These are phyloP conservation scores for Apostichopus japonicus DNA, from an alignment of 35 echinoderm and acorn worm species.

Conservation along the genomic window DNA sequence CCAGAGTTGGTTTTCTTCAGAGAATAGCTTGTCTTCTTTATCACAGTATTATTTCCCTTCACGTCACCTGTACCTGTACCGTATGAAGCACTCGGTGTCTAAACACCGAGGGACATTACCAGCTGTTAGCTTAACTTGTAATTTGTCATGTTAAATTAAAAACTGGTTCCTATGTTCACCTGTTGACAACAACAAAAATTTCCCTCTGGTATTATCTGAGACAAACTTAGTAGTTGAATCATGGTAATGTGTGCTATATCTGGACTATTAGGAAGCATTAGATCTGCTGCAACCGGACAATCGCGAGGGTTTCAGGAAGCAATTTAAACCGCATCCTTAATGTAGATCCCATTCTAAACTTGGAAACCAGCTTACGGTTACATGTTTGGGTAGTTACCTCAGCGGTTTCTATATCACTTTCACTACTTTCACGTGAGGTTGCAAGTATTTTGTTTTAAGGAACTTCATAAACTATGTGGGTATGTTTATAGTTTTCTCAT, in stretches of 20 bases:
- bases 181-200: no score
- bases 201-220: neutral
- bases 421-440: neutral
- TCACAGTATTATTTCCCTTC: neutral
- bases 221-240: slow-evolving; percentile 7
- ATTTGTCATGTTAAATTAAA: no score
- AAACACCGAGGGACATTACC: neutral
- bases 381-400: neutral
- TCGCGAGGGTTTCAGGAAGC: slow-evolving; percentile 1
- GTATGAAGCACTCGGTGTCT: neutral
- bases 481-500: neutral
- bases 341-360: neutral
- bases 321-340: neutral
- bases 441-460: neutral
- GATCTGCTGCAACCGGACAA: neutral
- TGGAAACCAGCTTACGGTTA: neutral
- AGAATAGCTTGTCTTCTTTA: no score
- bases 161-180: no score
- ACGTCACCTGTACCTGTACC: neutral
- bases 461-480: neutral
- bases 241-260: neutral
- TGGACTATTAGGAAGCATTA: slow-evolving; percentile 16
- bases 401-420: neutral
- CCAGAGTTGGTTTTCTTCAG: no score
- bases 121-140: neutral